Base-by-base conservation (phyloP, 2,113 vertebrate species). In the Numenius arquata region DNA sequence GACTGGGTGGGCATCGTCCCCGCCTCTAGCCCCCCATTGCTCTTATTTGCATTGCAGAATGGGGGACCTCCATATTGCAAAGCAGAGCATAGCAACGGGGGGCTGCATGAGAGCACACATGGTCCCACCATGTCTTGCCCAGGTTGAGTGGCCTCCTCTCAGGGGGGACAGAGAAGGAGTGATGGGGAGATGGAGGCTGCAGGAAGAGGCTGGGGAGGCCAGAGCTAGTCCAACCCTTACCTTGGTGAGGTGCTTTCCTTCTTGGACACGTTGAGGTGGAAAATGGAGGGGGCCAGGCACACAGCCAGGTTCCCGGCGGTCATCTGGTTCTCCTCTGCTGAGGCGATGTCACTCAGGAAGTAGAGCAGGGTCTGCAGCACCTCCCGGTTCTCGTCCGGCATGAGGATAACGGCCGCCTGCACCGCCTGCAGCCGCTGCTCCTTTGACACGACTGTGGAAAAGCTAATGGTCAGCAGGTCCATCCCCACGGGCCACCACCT, bases 341-440 rank as follows among this genome's bases (percentile, higher is more conserved):
- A 98, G 66, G 99, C 98, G 2, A 99, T 98, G 89, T 99, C 99
- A 4, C 98, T 99, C 67, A 99, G 97, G 97, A 99, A 99, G 97
- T 98, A 99, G 47, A 99, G 98, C 84, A 99, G 88, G 5, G 99
- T 99, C 98, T 99, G 99, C 65, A 99, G 98, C 85, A 99, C 99
- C 96, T 99, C 99, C 30, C 98, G 80, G 97, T 99, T 99, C 97
- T 99, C 98, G 1, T 99, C 99, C 0, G 99, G 98, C 91, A 99
- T 98, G 66, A 99, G 98, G 85, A 99, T 95, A 23, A 98, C 90
- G 3, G 98, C 98, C 0, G 98, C 98, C 94, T 99, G 98, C 6
- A 98, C 97, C 0, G 98, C 98, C 88, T 98, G 98, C 88, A 99
- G 96, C 92, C 97, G 97, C 94, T 99, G 98, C 80, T 99, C 98